These are phyloP conservation scores for Criorhina ranunculi DNA, from an alignment of 2,888 invertebrate genomes.

Conservation along the genomic window DNA sequence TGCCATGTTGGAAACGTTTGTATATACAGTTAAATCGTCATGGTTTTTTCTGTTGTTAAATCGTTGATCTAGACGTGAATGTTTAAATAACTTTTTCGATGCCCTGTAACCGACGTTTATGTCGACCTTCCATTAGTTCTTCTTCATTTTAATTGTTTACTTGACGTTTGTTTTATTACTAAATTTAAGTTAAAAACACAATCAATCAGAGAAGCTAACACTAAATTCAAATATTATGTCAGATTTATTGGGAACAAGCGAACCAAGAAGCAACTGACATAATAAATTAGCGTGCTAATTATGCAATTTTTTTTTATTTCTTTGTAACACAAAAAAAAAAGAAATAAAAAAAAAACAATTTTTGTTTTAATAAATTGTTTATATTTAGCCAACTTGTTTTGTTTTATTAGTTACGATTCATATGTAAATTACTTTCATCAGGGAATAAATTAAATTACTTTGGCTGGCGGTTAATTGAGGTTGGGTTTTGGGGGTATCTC, in stretches of 20 bases:
- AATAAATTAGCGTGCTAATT: constrained; percentile 30
- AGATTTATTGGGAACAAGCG: constrained; percentile 14
- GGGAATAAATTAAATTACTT: constrained; percentile 24
- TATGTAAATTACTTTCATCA: constrained; percentile 46
- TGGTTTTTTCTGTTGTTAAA: no score
- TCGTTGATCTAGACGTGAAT: no score
- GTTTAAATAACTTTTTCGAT: no score
- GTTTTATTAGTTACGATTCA: constrained; percentile 38
- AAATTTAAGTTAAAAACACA: background rate
- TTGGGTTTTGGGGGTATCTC: background rate
- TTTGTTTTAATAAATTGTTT: background rate
- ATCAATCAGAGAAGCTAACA: constrained; percentile 4
- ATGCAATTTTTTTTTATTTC: constrained; percentile 15
- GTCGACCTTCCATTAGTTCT: no score
- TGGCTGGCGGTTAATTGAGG: background rate
- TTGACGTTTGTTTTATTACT: background rate
- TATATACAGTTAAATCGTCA: no score
- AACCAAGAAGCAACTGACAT: constrained; percentile 13
- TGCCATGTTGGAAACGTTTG: no score
- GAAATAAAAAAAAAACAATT: background rate
- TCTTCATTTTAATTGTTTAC: background rate
- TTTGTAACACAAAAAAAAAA: background rate
- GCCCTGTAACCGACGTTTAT: no score
- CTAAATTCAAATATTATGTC: constrained; percentile 26
- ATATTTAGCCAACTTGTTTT: constrained; percentile 6